Percentiles rank a stretch among this genome's conserved stretches.
Conservation (phyloP, 2,113 vertebrate genomes). For the Scomber scombrus region DNA sequence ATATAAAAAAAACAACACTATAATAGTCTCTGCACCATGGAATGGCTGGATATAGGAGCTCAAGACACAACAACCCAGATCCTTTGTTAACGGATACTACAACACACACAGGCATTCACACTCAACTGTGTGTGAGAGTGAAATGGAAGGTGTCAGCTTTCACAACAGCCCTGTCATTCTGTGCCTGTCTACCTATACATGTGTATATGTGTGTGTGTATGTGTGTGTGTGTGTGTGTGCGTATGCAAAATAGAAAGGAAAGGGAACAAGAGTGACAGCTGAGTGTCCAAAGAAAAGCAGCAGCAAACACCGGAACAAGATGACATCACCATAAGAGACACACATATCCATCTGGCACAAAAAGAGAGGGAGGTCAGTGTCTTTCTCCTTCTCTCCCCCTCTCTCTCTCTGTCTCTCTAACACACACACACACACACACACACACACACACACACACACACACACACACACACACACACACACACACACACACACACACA, state of each 20-base stretch:
- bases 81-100: slow-evolving; percentile 40
- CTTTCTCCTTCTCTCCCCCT: background rate
- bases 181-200: background rate
- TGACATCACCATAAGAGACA: slow-evolving; percentile 51
- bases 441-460: slow-evolving; percentile 32
- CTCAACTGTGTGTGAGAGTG: background rate
- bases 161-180: slow-evolving; percentile 31
- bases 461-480: slow-evolving; percentile 41
- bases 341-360: slow-evolving; percentile 28
- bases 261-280: slow-evolving; percentile 24
- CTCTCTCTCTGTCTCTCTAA: background rate
- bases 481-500: slow-evolving; percentile 30
- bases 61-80: slow-evolving; percentile 37
- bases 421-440: slow-evolving; percentile 11
- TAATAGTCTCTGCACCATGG: slow-evolving; percentile 38
- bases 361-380: slow-evolving; percentile 47
- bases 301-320: slow-evolving; percentile 42
- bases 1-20: slow-evolving; percentile 18
- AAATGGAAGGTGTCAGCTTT: slow-evolving; percentile 52
- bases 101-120: slow-evolving; percentile 10
- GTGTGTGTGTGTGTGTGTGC: background rate
- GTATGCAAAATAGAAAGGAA: background rate
- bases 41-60: slow-evolving; percentile 21
- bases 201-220: background rate
- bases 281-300: slow-evolving; percentile 40